Evolutionary conservation across 1,140 invertebrate species (phyloP).

Genomic region (Tetragonula clypearis): DNA sequence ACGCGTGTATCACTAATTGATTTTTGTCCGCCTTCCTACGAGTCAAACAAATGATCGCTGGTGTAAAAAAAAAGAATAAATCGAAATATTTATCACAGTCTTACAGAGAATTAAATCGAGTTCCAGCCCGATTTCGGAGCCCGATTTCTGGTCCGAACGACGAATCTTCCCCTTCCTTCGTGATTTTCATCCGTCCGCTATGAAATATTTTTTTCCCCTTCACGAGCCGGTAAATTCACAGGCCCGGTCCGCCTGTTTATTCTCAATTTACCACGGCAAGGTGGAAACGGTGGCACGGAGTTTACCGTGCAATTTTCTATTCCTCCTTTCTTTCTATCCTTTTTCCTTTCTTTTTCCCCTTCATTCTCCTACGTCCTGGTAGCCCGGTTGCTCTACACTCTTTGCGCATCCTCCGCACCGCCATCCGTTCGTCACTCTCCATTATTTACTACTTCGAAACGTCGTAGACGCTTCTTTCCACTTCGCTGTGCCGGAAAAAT

Average conservation of each 20-base stretch:
- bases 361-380: constrained; percentile 14
- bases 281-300: constrained; percentile 66
- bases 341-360: background rate
- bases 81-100: no score
- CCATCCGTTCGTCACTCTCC: constrained; percentile 64
- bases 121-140: constrained; percentile 3
- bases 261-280: constrained; percentile 64
- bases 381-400: background rate
- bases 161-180: background rate
- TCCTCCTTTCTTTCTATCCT: constrained; percentile 39
- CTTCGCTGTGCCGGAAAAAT: constrained; percentile 54
- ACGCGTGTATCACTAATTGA: no score
- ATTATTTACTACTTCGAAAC: constrained; percentile 68
- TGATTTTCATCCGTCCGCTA: background rate
- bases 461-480: constrained; percentile 60
- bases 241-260: constrained; percentile 61
- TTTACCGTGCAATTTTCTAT: constrained; percentile 71
- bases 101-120: background rate
- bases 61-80: no score
- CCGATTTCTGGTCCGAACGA: background rate
- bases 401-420: constrained; percentile 46
- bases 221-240: background rate
- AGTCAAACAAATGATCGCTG: no score
- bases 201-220: constrained; percentile 26
- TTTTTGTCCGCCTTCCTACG: no score